These are phyloP conservation scores for Onychostoma macrolepis DNA, from an alignment of 2,113 vertebrate genomes.

Conservation along the genomic window DNA sequence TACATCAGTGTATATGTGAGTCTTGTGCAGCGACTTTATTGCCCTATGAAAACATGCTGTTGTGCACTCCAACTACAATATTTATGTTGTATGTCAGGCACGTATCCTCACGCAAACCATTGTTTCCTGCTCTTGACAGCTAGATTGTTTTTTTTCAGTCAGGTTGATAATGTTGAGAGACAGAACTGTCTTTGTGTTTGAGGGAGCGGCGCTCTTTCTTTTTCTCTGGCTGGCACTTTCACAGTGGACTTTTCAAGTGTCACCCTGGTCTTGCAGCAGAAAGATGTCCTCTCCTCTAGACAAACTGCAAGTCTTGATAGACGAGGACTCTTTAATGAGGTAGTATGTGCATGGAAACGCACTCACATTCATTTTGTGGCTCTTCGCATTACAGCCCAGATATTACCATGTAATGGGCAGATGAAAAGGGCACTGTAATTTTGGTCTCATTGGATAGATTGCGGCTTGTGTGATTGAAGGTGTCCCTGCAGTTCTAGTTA, in stretches of 20 bases:
- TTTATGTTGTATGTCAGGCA: not conserved
- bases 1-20: not conserved
- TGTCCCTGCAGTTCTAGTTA: conserved; percentile 20
- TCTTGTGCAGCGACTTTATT: not conserved
- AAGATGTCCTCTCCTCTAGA: not conserved
- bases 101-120: not conserved
- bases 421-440: conserved; percentile 42
- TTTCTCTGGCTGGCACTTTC: conserved; percentile 2
- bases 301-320: not conserved
- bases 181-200: conserved; percentile 49
- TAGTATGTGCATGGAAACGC: not conserved
- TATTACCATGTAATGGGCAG: conserved; percentile 22
- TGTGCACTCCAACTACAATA: not conserved
- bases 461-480: conserved; percentile 33
- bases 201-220: not conserved
- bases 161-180: conserved; percentile 10
- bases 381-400: conserved; percentile 23
- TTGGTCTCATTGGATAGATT: conserved; percentile 28
- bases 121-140: conserved; percentile 36
- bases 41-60: not conserved
- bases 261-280: not conserved
- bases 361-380: conserved; percentile 16
- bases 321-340: conserved; percentile 4
- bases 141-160: conserved; percentile 40
- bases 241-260: conserved; percentile 11